Evolutionary conservation across 2,888 invertebrate species (phyloP).

Genomic region (Macrophya annulata): DNA sequence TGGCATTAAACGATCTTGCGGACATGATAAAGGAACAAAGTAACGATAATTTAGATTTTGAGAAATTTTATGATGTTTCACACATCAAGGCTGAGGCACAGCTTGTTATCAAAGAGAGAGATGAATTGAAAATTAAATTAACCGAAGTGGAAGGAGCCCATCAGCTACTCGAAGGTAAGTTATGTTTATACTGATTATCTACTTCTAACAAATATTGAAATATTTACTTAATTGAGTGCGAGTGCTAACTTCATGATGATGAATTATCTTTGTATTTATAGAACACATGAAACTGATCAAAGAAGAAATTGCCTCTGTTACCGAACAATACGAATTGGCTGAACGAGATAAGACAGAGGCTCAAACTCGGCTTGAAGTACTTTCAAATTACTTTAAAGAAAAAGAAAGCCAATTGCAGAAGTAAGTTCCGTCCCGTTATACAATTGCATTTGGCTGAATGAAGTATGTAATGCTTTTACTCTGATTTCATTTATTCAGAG

Average conservation of each 20-base stretch:
- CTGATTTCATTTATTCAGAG: conserved; percentile 81
- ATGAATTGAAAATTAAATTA: conserved; percentile 74
- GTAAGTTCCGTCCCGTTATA: conserved; percentile 80
- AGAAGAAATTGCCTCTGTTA: conserved; percentile 81
- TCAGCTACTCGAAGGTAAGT: conserved; percentile 78
- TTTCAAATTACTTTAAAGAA: conserved; percentile 95
- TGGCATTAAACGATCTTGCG: conserved; percentile 73
- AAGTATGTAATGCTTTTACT: neutral
- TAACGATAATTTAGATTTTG: conserved; percentile 74
- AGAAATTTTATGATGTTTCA: conserved; percentile 82
- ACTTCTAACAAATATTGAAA: conserved; percentile 48
- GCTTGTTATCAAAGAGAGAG: conserved; percentile 82
- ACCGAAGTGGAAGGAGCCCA: conserved; percentile 78
- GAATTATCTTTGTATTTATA: conserved; percentile 67
- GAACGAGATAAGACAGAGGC: conserved; percentile 89
- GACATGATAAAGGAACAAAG: conserved; percentile 73
- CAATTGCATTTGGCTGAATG: neutral
- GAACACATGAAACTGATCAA: conserved; percentile 79
- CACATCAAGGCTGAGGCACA: conserved; percentile 83
- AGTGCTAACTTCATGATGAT: too few relatives aligned
- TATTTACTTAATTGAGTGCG: too few relatives aligned
- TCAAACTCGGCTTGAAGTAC: conserved; percentile 90
- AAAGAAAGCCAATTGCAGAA: conserved; percentile 93
- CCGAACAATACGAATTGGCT: conserved; percentile 83
- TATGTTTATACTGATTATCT: conserved; percentile 31